Conservation (phyloP, 2,888 invertebrate species). For the Congeria kusceri region DNA sequence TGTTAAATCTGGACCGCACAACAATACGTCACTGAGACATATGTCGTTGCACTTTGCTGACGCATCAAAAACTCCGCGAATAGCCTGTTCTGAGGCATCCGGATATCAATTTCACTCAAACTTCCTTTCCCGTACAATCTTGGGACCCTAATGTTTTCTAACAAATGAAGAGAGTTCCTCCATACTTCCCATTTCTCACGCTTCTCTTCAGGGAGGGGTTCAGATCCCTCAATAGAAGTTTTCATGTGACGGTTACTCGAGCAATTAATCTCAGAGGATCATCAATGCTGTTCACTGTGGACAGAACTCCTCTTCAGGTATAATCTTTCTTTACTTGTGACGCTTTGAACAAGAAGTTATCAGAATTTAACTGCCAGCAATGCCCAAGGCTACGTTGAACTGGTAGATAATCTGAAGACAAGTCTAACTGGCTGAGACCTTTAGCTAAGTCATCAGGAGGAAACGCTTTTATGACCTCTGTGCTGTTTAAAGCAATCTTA, state of each 20-base stretch:
- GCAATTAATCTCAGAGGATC: conserved; percentile 60
- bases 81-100: too few species aligned
- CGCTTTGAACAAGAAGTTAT: conserved; percentile 40
- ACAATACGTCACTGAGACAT: conserved; percentile 38
- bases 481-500: conserved; percentile 37
- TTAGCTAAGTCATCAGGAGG: conserved; percentile 23
- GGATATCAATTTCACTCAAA: too few species aligned
- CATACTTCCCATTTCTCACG: too few species aligned
- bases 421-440: conserved; percentile 14
- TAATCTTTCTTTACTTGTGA: conserved; percentile 21
- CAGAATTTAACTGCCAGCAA: conserved; percentile 47
- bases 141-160: too few species aligned
- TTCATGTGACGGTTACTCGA: too few species aligned
- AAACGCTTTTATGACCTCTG: conserved; percentile 19
- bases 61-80: conserved; percentile 41
- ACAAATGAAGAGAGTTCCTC: too few species aligned
- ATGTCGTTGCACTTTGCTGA: conserved; percentile 38
- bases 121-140: too few species aligned
- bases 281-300: conserved; percentile 49
- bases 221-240: too few species aligned
- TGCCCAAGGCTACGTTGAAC: conserved; percentile 22
- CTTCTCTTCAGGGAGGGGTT: too few species aligned
- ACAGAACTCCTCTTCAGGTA: conserved; percentile 49
- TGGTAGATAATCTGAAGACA: conserved; percentile 9
- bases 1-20: conserved; percentile 43